Conservation (phyloP, 1,140 invertebrate species). For the Drosophila obscura region DNA sequence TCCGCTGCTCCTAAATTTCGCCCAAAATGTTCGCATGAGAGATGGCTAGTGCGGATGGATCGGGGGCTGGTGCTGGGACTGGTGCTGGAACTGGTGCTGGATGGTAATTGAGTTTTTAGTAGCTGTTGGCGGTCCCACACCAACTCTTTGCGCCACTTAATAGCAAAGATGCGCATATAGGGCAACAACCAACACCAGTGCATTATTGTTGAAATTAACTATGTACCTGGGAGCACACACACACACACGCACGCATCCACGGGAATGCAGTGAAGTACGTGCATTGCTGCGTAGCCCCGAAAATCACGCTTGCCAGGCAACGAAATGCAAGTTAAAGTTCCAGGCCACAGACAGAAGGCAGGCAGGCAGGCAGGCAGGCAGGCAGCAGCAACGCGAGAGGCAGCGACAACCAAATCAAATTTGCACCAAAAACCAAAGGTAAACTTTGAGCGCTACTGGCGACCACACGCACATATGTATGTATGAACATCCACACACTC, state of each 20-base stretch:
- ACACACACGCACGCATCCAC: conserved; percentile 8
- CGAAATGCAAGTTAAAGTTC: conserved; percentile 68
- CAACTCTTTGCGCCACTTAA: conserved; percentile 74
- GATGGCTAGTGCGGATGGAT: too few relatives aligned
- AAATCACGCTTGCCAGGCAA: conserved; percentile 45
- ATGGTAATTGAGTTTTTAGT: conserved; percentile 78
- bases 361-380: neutral
- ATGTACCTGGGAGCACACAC: conserved; percentile 30
- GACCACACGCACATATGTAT: neutral
- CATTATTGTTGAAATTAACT: conserved; percentile 74
- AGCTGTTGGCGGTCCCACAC: conserved; percentile 74
- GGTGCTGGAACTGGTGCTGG: conserved; percentile 24
- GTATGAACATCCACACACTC: conserved; percentile 24
- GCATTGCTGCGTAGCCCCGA: conserved; percentile 15
- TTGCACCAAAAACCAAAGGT: conserved; percentile 80
- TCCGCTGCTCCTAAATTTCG: too few relatives aligned
- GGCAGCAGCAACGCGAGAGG: conserved; percentile 3
- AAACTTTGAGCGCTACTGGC: conserved; percentile 71
- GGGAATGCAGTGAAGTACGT: conserved; percentile 3
- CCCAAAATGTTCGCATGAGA: too few relatives aligned
- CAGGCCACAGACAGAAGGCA: conserved; percentile 25
- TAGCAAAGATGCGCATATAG: conserved; percentile 56
- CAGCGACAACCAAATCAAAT: conserved; percentile 68
- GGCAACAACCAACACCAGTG: conserved; percentile 23
- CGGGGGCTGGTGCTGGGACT: conserved; percentile 7